Evolutionary conservation across 2,888 invertebrate species (phyloP).

Genomic region (Heliconius ismenius): DNA sequence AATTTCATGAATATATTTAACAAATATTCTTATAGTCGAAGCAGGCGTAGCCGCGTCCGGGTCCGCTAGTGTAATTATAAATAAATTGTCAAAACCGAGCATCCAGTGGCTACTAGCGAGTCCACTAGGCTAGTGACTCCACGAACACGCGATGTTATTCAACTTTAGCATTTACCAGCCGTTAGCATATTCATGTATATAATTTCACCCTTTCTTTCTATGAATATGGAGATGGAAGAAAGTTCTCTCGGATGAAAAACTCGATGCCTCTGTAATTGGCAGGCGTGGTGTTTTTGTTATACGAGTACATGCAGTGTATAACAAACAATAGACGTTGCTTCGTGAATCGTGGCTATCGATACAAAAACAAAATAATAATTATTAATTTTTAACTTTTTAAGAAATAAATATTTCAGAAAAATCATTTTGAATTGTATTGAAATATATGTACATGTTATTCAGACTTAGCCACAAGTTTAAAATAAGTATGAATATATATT

Average conservation of each 20-base stretch:
- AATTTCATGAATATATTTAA: too few relatives aligned
- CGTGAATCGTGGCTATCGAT: constrained; percentile 21
- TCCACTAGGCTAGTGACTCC: background rate
- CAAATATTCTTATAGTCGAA: too few relatives aligned
- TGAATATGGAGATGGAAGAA: constrained; percentile 79
- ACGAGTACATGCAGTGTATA: constrained; percentile 4
- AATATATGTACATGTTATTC: background rate
- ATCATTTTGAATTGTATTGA: background rate
- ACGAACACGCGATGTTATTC: constrained; percentile 63
- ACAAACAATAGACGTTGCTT: background rate
- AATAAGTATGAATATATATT: background rate
- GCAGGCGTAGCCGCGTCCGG: too few relatives aligned
- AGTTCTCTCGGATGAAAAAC: constrained; percentile 77
- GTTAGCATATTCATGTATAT: constrained; percentile 75
- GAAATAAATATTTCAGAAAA: background rate
- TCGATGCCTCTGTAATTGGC: constrained; percentile 73
- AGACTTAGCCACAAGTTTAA: background rate
- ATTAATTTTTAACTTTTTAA: background rate
- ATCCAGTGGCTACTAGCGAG: background rate
- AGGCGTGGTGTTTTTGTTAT: constrained; percentile 60
- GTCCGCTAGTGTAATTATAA: background rate
- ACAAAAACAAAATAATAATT: background rate
- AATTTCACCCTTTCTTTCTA: constrained; percentile 79
- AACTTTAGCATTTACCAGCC: constrained; percentile 77
- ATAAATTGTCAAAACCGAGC: background rate